Evolutionary conservation across 2,888 invertebrate species (phyloP).

Genomic region (Pachydiplax longipennis): DNA sequence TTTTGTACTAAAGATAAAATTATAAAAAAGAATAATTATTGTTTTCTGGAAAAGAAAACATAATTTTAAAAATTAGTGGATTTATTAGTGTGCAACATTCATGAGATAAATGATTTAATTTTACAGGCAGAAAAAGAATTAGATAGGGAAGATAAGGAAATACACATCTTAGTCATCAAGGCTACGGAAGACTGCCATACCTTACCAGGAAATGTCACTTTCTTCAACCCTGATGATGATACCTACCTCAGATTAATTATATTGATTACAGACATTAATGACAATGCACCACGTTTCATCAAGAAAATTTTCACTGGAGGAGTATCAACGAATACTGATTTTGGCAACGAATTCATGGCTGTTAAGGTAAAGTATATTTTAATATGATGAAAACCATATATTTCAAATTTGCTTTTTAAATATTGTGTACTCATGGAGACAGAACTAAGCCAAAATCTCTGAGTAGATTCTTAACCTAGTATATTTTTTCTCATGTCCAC

Average conservation of each 20-base stretch:
- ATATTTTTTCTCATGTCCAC: too few species aligned
- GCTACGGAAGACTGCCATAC: conserved; percentile 84
- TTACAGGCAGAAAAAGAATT: conserved; percentile 67
- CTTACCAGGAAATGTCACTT: conserved; percentile 65
- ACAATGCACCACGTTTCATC: conserved; percentile 85
- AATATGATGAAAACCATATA: too few species aligned
- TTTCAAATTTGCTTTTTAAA: too few species aligned
- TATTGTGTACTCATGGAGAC: neutral
- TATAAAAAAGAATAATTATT: too few species aligned
- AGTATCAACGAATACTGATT: conserved; percentile 91
- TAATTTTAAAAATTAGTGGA: too few species aligned
- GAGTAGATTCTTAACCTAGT: too few species aligned
- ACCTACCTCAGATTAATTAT: conserved; percentile 75
- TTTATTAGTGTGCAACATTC: too few species aligned
- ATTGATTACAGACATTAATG: conserved; percentile 84
- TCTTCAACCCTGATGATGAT: conserved; percentile 66
- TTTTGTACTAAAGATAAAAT: too few species aligned
- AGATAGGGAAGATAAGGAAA: conserved; percentile 76
- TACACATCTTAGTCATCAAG: conserved; percentile 75
- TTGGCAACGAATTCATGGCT: conserved; percentile 86
- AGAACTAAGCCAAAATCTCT: neutral
- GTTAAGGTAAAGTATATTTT: conserved; percentile 68
- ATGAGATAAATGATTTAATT: too few species aligned
- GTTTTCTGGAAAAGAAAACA: too few species aligned
- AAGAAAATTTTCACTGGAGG: conserved; percentile 90